Percentiles rank a stretch among this genome's conserved stretches.
Evolutionary conservation across 1,140 invertebrate genomes (phyloP).

Genomic region (Aphidius gifuensis): DNA sequence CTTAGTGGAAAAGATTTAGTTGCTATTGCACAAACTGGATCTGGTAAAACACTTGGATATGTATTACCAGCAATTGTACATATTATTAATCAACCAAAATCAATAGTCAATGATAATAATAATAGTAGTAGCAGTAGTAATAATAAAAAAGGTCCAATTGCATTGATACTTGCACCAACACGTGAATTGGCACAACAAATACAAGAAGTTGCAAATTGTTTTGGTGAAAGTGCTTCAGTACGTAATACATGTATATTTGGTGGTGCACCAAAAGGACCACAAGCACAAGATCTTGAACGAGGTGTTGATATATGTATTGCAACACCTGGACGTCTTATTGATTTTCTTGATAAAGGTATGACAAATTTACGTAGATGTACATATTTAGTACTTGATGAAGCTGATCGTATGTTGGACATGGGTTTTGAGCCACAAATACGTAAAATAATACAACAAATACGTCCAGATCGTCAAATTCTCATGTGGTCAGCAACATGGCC

Average conservation of each 20-base stretch:
- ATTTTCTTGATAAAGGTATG: constrained; percentile 89
- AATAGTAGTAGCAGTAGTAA: too few relatives aligned
- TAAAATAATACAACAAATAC: constrained; percentile 95
- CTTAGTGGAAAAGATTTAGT: constrained; percentile 68
- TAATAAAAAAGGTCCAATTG: constrained; percentile 78
- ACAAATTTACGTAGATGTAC: constrained; percentile 88
- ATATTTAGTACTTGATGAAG: constrained; percentile 96
- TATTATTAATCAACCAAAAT: constrained; percentile 82
- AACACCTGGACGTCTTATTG: constrained; percentile 93
- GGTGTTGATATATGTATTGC: constrained; percentile 91
- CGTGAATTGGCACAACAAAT: constrained; percentile 96
- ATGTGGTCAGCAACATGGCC: constrained; percentile 99
- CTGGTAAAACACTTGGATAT: constrained; percentile 70
- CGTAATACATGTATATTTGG: constrained; percentile 94
- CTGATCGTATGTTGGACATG: constrained; percentile 99
- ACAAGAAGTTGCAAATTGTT: constrained; percentile 88
- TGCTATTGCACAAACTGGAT: constrained; percentile 74
- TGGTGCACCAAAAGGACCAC: constrained; percentile 90
- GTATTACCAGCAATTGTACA: constrained; percentile 87
- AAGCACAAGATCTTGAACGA: constrained; percentile 82
- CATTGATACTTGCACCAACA: constrained; percentile 89
- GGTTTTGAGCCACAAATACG: constrained; percentile 99
- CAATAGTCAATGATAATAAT: constrained; percentile 60
- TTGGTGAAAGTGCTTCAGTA: constrained; percentile 80
- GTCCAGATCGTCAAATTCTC: constrained; percentile 90